Percentiles rank a stretch among this genome's conserved stretches.
phyloP scores from a whole-genome alignment of 2,797 vertebrate genomes.

The Eupleurogrammus muticus region DNA sequence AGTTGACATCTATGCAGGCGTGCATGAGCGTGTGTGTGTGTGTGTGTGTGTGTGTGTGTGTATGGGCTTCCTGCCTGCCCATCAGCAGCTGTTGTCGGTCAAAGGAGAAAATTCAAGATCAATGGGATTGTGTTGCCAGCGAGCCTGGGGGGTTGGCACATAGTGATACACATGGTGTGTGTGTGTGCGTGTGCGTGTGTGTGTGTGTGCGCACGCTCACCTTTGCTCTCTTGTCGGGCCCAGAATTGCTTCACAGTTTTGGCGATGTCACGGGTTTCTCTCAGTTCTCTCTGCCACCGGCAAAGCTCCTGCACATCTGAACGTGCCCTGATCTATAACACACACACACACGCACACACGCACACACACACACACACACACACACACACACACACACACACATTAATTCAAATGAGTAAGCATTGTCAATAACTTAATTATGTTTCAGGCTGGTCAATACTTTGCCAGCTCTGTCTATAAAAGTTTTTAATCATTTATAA shows the following conservation, averaged over 20 bases:
- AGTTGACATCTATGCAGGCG: slow-evolving; percentile 13
- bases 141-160: slow-evolving; percentile 40
- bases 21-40: not conserved
- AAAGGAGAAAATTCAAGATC: slow-evolving; percentile 46
- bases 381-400: slow-evolving; percentile 12
- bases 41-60: slow-evolving; percentile 19
- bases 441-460: slow-evolving; percentile 19
- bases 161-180: slow-evolving; percentile 18
- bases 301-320: slow-evolving; percentile 91
- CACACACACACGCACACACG: slow-evolving; percentile 32
- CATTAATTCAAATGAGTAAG: slow-evolving; percentile 15
- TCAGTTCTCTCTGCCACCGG: slow-evolving; percentile 90
- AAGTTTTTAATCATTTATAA: not conserved
- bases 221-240: slow-evolving; percentile 86
- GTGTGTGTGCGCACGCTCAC: slow-evolving; percentile 69
- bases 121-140: slow-evolving; percentile 41
- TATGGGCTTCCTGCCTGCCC: slow-evolving; percentile 9
- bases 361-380: slow-evolving; percentile 5
- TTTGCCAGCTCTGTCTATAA: not conserved
- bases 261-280: slow-evolving; percentile 82
- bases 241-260: slow-evolving; percentile 87
- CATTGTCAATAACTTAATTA: slow-evolving; percentile 41
- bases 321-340: slow-evolving; percentile 84
- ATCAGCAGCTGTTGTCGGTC: slow-evolving; percentile 35
- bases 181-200: slow-evolving; percentile 7